Conservation (phyloP, 92 coral and sea anemone species). For the Bergia puertoricense region DNA sequence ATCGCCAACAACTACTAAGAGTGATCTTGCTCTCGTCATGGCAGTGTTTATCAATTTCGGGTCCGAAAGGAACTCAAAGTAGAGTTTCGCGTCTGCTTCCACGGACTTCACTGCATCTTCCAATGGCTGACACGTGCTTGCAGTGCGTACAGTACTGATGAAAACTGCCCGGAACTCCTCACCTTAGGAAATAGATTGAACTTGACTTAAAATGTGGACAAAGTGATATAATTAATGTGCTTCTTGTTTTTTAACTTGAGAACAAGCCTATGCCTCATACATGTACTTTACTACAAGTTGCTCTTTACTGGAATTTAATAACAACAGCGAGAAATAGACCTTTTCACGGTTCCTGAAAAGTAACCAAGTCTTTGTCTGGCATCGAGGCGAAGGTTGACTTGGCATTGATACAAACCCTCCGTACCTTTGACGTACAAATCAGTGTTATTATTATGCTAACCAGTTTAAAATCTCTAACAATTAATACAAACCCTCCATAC, state of each 20-base stretch:
- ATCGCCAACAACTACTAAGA: slow-evolving; percentile 92
- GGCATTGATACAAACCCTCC: too few species aligned
- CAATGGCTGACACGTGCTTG: slow-evolving; percentile 61
- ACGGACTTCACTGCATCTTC: slow-evolving; percentile 31
- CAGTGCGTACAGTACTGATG: slow-evolving; percentile 93
- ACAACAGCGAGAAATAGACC: too few species aligned
- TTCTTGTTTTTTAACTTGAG: not conserved
- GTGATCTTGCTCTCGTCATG: slow-evolving; percentile 85
- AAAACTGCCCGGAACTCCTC: slow-evolving; percentile 84
- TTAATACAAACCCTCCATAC: too few species aligned
- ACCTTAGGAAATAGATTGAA: slow-evolving; percentile 49
- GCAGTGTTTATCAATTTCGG: slow-evolving; percentile 89
- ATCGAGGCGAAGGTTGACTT: too few species aligned
- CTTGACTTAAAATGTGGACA: not conserved
- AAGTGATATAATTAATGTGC: too few species aligned
- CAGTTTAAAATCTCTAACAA: too few species aligned
- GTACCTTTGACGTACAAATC: too few species aligned
- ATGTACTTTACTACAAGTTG: not conserved
- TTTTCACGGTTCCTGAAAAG: too few species aligned
- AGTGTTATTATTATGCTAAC: too few species aligned
- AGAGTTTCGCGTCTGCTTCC: slow-evolving; percentile 48
- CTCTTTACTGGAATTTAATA: too few species aligned
- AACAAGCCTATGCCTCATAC: not conserved
- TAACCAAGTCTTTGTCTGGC: too few species aligned
- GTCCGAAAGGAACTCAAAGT: slow-evolving; percentile 78